Evolutionary conservation across 2,888 invertebrate species (phyloP), one percentile per base, ranked within the genome.

Genomic region (Lysandra bellargus): DNA sequence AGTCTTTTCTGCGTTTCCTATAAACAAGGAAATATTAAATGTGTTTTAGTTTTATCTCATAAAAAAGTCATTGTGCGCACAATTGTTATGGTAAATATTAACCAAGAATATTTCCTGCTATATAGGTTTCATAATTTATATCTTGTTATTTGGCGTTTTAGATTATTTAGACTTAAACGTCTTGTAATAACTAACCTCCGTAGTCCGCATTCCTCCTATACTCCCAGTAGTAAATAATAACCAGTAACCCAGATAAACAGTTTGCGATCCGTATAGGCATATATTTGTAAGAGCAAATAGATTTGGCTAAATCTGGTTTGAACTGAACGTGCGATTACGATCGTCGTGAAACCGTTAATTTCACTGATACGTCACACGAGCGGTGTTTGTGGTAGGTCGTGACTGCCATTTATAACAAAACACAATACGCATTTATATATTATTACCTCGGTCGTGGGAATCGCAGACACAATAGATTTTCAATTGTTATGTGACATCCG

Each of bases 311-410:
- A 76, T 76, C 76, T 76, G 57, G 76, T 76, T 76, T 76, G 17
- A 76, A 53, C 76, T 57, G 53, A 76, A 76, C 57, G 9, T 57
- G 49, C 75, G 40, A 75, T 75, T 44, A 75, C 76, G 76, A 49
- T 49, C 76, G 53, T 57, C 33, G 49, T 33, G 76, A 57, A 76
- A 76, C 76, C 30, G 30, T 49, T 44, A 49, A 75, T 75, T 75
- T 76, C 57, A 76, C 76, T 49, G 76, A 57, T 57, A 37, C 57
- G 33, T 53, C 76, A 53, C 23, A 23, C 44, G 12, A 44, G 74
- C 74, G 49, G 23, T 49, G 49, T 49, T 76, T 76, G 76, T 53
- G 76, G 76, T 76, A 76, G 76, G 76, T 76, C 53, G 7, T 33
- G 53, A 53, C 4, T 49, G 33, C 5, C n/a, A 40, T 37, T 69